These are phyloP conservation scores for Onychomys arenicola DNA, from an alignment of 2,797 vertebrate species.

Conservation along the genomic window DNA sequence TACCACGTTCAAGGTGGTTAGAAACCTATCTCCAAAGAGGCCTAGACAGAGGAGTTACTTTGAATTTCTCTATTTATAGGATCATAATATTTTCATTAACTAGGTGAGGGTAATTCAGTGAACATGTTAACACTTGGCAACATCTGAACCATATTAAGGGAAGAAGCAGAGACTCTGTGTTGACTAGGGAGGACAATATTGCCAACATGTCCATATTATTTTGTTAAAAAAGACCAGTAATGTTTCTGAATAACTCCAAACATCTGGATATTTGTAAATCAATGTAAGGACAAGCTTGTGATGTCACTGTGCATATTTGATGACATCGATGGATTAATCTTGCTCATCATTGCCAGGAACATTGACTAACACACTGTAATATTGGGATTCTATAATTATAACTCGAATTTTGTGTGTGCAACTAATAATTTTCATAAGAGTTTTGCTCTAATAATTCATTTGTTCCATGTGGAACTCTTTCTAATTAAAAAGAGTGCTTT, in stretches of 20 bases:
- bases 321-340: conserved; percentile 67
- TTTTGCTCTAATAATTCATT: neutral
- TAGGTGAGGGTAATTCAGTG: conserved; percentile 73
- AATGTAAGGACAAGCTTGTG: neutral
- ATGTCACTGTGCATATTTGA: neutral
- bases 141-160: conserved; percentile 77
- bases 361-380: neutral
- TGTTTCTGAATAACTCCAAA: neutral
- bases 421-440: neutral
- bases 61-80: conserved; percentile 74
- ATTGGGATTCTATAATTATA: neutral
- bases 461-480: neutral
- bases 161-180: conserved; percentile 38
- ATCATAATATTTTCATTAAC: conserved; percentile 81
- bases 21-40: neutral
- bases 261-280: conserved; percentile 72
- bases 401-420: neutral
- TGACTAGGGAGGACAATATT: conserved; percentile 55
- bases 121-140: conserved; percentile 67
- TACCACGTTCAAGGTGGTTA: neutral
- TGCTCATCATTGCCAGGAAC: conserved; percentile 63
- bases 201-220: conserved; percentile 41
- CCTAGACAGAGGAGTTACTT: conserved; percentile 18
- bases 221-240: conserved; percentile 53
- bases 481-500: neutral